Base-by-base conservation (phyloP, 1,140 invertebrate genomes). In the Monomorium pharaonis region DNA sequence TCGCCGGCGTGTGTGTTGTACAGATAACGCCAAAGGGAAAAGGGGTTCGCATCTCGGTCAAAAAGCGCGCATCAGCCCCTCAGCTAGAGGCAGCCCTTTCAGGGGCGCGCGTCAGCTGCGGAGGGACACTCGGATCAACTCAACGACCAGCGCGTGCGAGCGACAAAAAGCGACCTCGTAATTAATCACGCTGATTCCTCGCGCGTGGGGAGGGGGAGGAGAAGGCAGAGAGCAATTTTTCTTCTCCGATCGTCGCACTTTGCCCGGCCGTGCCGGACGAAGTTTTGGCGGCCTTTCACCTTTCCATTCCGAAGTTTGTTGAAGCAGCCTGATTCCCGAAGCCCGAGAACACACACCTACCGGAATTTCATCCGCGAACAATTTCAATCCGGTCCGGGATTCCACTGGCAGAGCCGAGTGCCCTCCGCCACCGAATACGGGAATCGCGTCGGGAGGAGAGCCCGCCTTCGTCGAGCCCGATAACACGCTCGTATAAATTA, bases 111-210 rank as follows among this genome's bases (percentile, higher is more conserved):
- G 65, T 70, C 24, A 81, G 33, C 49, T 44, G 54, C 69, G 24
- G 85, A 88, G 62, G 30, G 87, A 84, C 69, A 75, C 63, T 86
- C 62, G 84, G 37, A 63, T 47, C 44, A n/a, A 70, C 12, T 81
- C 14, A 24, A 65, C 30, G 49, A 62, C 30, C 51, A n/a, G n/a
- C 7, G 27, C 75, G 33, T 44, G 27, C 27, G 54, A 67, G 7
- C 37, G 12, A 44, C 51, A 77, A 85, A 89, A 87, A 87, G 21
- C 56, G 88, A 72, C 49, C 77, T 89, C 74, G 56, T 85, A 90
- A 89, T 89, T 89, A 90, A 89, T 90, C 85, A 90, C 70, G 85
- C 60, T 76, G 47, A 80, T 87, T 76, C 30, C 56, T 80, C 67
- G 27, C 51, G 58, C 30, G n/a, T n/a, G n/a, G n/a, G n/a, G n/a